Conservation (phyloP, 1,140 invertebrate genomes). For the Ips typographus region DNA sequence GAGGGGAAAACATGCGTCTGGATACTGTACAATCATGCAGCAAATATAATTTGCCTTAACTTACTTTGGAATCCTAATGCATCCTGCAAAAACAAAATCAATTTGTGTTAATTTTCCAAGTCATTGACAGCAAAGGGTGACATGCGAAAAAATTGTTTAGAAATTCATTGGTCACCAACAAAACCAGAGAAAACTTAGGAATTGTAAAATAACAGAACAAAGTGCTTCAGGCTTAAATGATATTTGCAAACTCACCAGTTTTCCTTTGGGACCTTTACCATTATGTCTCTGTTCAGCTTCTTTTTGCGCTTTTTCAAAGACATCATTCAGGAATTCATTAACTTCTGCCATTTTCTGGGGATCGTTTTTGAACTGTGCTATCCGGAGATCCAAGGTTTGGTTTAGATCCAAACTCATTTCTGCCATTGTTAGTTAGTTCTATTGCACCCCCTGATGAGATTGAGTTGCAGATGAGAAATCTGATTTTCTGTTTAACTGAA, state of each 20-base stretch:
- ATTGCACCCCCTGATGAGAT: background rate
- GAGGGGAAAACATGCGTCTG: background rate
- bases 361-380: conserved; percentile 50
- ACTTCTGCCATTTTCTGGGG: conserved; percentile 49
- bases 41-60: conserved; percentile 32
- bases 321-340: conserved; percentile 49
- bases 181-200: too few species aligned
- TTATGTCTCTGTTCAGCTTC: conserved; percentile 42
- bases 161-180: too few species aligned
- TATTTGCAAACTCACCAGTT: conserved; percentile 42
- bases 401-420: conserved; percentile 39
- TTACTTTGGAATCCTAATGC: conserved; percentile 49
- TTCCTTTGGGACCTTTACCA: conserved; percentile 42
- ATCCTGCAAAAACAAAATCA: conserved; percentile 45
- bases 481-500: too few species aligned
- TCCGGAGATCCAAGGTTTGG: conserved; percentile 44
- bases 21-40: background rate
- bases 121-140: too few species aligned
- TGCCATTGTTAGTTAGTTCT: background rate
- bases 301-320: conserved; percentile 48
- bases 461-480: too few species aligned
- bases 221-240: background rate
- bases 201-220: too few species aligned
- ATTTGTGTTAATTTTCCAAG: conserved; percentile 23
- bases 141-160: too few species aligned